Percentiles rank a stretch among this genome's conserved stretches.
phyloP scores from a whole-genome alignment of 53 echinoderm and acorn worm genomes.

The Apostichopus leukothele region DNA sequence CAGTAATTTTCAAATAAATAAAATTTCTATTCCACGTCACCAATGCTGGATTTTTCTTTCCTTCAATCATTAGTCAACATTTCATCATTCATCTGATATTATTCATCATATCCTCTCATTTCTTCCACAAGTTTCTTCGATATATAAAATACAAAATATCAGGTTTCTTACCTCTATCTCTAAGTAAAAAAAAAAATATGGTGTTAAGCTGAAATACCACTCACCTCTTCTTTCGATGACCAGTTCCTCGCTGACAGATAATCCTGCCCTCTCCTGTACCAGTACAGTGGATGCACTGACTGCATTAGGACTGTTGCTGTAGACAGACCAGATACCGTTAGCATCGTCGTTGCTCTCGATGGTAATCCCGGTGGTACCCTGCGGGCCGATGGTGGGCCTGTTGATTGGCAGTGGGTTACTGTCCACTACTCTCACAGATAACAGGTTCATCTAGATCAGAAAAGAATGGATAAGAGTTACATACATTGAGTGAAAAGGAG shows the following conservation, averaged over 20 bases:
- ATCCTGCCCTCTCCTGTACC: slow-evolving; percentile 74
- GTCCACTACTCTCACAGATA: slow-evolving; percentile 66
- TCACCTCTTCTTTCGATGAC: slow-evolving; percentile 88
- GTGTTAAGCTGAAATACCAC: neutral
- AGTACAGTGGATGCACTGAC: slow-evolving; percentile 56
- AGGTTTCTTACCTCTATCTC: too few relatives aligned
- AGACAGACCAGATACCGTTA: slow-evolving; percentile 92
- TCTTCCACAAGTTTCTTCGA: too few relatives aligned
- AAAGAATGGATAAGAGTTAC: neutral
- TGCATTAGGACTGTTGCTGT: slow-evolving; percentile 95
- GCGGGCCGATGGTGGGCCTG: slow-evolving; percentile 70
- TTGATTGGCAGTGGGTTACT: slow-evolving; percentile 69
- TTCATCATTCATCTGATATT: too few relatives aligned
- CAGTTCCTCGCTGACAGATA: slow-evolving; percentile 91
- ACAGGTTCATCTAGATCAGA: slow-evolving; percentile 63
- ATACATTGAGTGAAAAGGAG: too few relatives aligned
- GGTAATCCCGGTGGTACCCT: slow-evolving; percentile 61
- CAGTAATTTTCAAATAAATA: too few relatives aligned
- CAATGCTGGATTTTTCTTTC: too few relatives aligned
- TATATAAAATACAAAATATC: too few relatives aligned
- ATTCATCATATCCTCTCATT: too few relatives aligned
- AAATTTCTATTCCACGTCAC: too few relatives aligned
- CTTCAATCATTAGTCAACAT: too few relatives aligned
- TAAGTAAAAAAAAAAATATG: too few relatives aligned
- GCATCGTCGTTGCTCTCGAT: slow-evolving; percentile 95